Evolutionary conservation across 2,888 invertebrate species (phyloP).

Genomic region (Pollenia griseotomentosa): DNA sequence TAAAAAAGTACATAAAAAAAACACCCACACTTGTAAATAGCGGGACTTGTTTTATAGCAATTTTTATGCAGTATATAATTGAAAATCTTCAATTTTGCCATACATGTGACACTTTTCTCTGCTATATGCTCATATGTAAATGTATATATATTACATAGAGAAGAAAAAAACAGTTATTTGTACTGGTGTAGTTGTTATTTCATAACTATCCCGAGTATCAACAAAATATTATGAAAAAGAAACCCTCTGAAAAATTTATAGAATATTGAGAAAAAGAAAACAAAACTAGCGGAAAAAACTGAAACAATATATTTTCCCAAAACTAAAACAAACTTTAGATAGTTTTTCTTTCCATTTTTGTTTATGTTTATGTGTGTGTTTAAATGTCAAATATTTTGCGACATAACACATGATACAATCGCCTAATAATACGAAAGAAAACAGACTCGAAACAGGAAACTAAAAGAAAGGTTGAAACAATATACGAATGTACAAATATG

Average conservation of each 20-base stretch:
- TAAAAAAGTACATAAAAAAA: neutral
- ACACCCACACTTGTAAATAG: neutral
- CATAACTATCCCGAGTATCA: neutral
- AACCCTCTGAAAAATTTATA: neutral
- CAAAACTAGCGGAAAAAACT: constrained; percentile 5
- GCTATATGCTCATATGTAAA: neutral
- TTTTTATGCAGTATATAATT: neutral
- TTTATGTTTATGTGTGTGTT: neutral
- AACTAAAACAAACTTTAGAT: neutral
- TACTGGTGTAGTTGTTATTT: neutral
- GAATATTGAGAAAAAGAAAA: neutral
- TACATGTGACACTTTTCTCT: constrained; percentile 6
- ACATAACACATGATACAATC: constrained; percentile 22
- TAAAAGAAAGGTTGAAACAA: constrained; percentile 8
- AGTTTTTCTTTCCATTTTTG: neutral
- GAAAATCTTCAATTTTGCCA: neutral
- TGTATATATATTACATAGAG: neutral
- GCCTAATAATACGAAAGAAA: neutral
- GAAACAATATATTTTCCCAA: neutral
- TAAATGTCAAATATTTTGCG: constrained; percentile 28
- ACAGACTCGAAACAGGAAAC: neutral
- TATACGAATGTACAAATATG: neutral
- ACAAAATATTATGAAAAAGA: constrained; percentile 23
- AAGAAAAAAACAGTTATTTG: neutral
- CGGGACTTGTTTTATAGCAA: neutral